These are phyloP conservation scores for Sinotaia quadrata DNA, from an alignment of 2,888 invertebrate genomes.

Conservation along the genomic window DNA sequence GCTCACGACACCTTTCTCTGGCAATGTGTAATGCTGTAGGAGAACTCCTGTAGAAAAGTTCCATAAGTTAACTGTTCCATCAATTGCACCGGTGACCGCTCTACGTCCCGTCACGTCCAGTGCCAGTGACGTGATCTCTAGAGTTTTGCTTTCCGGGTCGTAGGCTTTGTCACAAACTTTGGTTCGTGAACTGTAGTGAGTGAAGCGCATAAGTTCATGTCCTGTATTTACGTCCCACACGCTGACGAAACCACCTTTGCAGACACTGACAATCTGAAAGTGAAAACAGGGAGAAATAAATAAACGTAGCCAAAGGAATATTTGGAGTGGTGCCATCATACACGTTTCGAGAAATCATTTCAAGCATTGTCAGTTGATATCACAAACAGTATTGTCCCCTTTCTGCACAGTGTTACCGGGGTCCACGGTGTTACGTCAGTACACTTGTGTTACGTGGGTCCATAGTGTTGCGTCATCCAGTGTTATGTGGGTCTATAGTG, in stretches of 20 bases:
- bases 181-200: conserved; percentile 66
- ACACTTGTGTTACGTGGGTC: too few relatives aligned
- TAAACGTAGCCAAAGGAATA: too few relatives aligned
- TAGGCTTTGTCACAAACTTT: not conserved
- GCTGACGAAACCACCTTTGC: conserved; percentile 85
- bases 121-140: conserved; percentile 84
- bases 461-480: too few relatives aligned
- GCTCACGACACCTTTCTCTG: conserved; percentile 1
- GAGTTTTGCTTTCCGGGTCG: not conserved
- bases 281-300: too few relatives aligned
- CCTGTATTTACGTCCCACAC: conserved; percentile 87
- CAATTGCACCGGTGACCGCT: conserved; percentile 84
- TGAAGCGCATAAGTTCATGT: conserved; percentile 44
- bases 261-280: conserved; percentile 80
- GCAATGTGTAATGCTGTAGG: conserved; percentile 15
- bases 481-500: too few relatives aligned
- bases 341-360: too few relatives aligned
- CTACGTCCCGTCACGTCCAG: conserved; percentile 84
- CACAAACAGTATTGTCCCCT: too few relatives aligned
- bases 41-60: conserved; percentile 33
- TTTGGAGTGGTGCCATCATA: too few relatives aligned
- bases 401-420: too few relatives aligned
- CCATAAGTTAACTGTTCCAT: conserved; percentile 80
- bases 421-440: too few relatives aligned
- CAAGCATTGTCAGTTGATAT: too few relatives aligned